Evolutionary conservation across 2,888 invertebrate species (phyloP), one percentile per base, ranked within the genome.

Genomic region (Agriopis marginaria): DNA sequence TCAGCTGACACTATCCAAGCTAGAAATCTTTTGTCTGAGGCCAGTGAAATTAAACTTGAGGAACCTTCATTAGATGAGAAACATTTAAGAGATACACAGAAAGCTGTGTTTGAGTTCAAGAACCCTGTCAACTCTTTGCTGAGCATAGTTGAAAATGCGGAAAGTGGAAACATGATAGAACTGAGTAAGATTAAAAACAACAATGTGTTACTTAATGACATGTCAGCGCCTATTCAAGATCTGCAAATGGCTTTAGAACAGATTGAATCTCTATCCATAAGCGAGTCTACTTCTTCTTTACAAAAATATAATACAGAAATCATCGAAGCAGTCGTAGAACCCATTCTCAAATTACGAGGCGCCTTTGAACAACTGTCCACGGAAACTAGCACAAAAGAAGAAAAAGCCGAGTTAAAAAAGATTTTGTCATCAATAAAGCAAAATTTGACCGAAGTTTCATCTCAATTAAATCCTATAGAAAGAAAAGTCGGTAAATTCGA

Each of bases 271-370:
- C 88, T 95, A 0, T 92, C 95, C 7, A 87, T 95, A 11, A 94
- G 92, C 73, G 95, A 95, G 86, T 92, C 95, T 0, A 84, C 72
- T 11, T 81, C 84, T n/a, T 74, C 84, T 1, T 74, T 92, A 53
- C 78, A 86, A 53, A 91, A 90, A 71, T 90, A 95, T 64, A 95
- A 95, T 75, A 95, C 96, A 68, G 95, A 95, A 66, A 93, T 96
- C 45, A 93, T 96, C 66, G 96, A 96, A 80, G 95, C 95, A 63
- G 95, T 96, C 0, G 95, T 95, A 77, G 95, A 95, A 14, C 95
- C 96, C 0, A 90, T 96, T n/a, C 89, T 95, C 65, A 96, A 96
- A 82, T 85, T 97, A 7, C 93, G 95, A 72, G 95, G 91, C 79
- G 95, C 95, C 0, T 89, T 96, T 73, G 96, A 96, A 78, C 82